These are phyloP conservation scores for Phytoseiulus persimilis DNA, from an alignment of 2,888 invertebrate genomes.

Conservation along the genomic window DNA sequence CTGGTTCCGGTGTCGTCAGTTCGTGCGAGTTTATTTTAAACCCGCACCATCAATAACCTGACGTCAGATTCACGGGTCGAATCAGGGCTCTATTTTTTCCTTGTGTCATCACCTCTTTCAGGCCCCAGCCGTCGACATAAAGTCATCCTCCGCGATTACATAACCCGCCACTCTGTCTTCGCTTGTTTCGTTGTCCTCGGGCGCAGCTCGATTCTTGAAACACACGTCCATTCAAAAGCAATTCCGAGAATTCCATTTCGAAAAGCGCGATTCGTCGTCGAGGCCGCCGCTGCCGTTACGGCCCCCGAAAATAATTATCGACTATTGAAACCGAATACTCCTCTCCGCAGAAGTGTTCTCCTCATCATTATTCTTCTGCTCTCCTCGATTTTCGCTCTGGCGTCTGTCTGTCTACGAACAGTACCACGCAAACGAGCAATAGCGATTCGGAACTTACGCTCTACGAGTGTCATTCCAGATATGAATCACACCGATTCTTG, in stretches of 20 bases:
- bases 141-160: not conserved
- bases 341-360: not conserved
- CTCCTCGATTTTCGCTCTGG: not conserved
- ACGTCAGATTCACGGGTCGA: not conserved
- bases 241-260: slow-evolving; percentile 5
- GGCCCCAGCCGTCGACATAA: not conserved
- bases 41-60: not conserved
- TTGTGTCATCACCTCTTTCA: not conserved
- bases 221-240: not conserved
- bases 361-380: not conserved
- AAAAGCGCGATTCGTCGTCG: not conserved
- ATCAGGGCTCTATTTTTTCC: not conserved
- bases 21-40: not conserved
- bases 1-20: not conserved
- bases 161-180: not conserved
- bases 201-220: not conserved
- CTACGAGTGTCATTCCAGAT: not conserved
- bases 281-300: not conserved
- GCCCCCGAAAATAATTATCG: not conserved
- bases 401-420: not conserved
- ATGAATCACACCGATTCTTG: not conserved
- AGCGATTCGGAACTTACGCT: not conserved
- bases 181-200: not conserved
- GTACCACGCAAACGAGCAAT: not conserved
- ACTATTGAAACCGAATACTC: not conserved